Conservation (phyloP, 2,113 vertebrate species). For the Salvelinus namaycush region DNA sequence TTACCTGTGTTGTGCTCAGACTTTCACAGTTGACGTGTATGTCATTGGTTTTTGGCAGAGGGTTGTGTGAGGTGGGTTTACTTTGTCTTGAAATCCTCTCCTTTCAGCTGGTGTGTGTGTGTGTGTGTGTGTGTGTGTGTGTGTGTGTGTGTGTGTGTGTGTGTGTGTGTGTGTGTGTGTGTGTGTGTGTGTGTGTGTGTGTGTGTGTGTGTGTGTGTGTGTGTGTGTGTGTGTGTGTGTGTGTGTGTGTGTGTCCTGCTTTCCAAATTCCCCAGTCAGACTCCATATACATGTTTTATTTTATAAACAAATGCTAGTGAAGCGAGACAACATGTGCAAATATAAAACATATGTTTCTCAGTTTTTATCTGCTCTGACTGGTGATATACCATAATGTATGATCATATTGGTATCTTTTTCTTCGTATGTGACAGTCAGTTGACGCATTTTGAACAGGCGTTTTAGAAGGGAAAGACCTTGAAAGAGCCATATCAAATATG, state of each 20-base stretch:
- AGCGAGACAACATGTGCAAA: conserved; percentile 52
- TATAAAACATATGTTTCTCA: conserved; percentile 50
- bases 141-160: too few species aligned
- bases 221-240: conserved; percentile 8
- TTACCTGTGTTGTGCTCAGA: too few species aligned
- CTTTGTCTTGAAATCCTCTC: too few species aligned
- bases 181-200: neutral
- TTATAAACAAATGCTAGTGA: conserved; percentile 50
- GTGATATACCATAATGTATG: conserved; percentile 35
- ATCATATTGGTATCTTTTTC: neutral
- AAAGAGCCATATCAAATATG: too few species aligned
- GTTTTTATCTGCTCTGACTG: conserved; percentile 44
- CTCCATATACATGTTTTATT: conserved; percentile 7
- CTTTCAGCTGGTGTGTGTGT: too few species aligned
- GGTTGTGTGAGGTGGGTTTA: too few species aligned
- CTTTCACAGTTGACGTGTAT: too few species aligned
- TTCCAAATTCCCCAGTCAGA: conserved; percentile 36
- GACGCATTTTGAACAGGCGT: too few species aligned
- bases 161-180: too few species aligned
- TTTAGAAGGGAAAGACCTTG: too few species aligned
- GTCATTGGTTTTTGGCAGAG: too few species aligned
- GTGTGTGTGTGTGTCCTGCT: conserved; percentile 21
- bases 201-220: conserved; percentile 13
- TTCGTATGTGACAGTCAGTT: neutral
- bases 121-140: too few species aligned